Evolutionary conservation across 2,888 invertebrate species (phyloP).

Genomic region (Drosophila sordidapex): DNA sequence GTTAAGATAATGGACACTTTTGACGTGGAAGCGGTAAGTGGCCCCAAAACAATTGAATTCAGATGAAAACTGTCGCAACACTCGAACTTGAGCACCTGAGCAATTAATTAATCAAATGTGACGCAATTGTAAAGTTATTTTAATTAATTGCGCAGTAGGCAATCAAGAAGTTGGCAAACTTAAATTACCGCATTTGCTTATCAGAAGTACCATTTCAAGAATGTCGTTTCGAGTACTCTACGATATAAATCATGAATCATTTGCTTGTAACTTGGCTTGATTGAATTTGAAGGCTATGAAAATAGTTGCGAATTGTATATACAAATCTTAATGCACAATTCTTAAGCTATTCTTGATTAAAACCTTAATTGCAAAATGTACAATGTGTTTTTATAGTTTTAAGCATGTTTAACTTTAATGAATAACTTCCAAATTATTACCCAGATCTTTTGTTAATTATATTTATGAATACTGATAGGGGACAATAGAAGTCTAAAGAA

Average conservation of each 20-base stretch:
- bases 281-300: too few species aligned
- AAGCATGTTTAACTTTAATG: neutral
- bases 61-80: neutral
- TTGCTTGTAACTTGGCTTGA: neutral
- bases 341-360: neutral
- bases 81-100: constrained; percentile 20
- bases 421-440: neutral
- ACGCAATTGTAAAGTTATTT: constrained; percentile 22
- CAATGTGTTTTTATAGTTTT: neutral
- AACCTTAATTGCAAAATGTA: too few species aligned
- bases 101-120: constrained; percentile 28
- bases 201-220: constrained; percentile 1
- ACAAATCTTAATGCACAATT: neutral
- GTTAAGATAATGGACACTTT: constrained; percentile 88
- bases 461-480: neutral
- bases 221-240: neutral
- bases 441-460: neutral
- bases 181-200: constrained; percentile 8
- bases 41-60: neutral
- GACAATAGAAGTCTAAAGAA: neutral
- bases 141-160: constrained; percentile 37
- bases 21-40: constrained; percentile 85
- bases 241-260: constrained; percentile 1
- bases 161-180: constrained; percentile 19
- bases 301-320: too few species aligned